A percentile compares a stretch with the other conserved stretches of the same genome.
Evolutionary conservation across 2,113 vertebrate genomes (phyloP).

Genomic region (Pholis gunnellus): DNA sequence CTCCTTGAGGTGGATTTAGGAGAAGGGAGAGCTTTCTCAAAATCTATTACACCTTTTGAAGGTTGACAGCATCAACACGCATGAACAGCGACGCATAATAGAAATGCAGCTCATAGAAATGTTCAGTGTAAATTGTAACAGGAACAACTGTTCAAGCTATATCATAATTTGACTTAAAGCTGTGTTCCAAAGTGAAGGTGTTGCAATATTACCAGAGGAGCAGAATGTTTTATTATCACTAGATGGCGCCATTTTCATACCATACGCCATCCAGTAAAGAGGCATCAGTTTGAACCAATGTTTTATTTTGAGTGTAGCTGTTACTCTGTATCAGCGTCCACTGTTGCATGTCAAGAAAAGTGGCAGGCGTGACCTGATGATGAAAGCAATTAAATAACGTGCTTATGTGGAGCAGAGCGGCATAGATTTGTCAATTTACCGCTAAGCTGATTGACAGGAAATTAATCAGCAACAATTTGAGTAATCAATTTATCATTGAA

Average conservation of each 20-base stretch:
- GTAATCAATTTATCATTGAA: background rate
- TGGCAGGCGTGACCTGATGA: background rate
- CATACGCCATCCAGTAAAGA: background rate
- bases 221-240: constrained; percentile 39
- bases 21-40: background rate
- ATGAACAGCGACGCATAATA: background rate
- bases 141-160: background rate
- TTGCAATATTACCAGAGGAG: background rate
- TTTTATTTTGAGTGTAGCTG: background rate
- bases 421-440: background rate
- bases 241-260: constrained; percentile 63
- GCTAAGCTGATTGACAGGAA: background rate
- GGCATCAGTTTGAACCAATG: background rate
- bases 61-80: background rate
- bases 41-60: background rate
- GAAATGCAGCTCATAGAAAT: background rate
- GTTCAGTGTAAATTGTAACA: background rate
- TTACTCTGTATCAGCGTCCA: no score
- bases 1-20: constrained; percentile 20
- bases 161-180: background rate
- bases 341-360: background rate
- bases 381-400: background rate
- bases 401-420: background rate
- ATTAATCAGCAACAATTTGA: background rate
- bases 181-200: background rate